Base-by-base conservation (phyloP, 1,140 invertebrate genomes). In the Drosophila biarmipes region DNA sequence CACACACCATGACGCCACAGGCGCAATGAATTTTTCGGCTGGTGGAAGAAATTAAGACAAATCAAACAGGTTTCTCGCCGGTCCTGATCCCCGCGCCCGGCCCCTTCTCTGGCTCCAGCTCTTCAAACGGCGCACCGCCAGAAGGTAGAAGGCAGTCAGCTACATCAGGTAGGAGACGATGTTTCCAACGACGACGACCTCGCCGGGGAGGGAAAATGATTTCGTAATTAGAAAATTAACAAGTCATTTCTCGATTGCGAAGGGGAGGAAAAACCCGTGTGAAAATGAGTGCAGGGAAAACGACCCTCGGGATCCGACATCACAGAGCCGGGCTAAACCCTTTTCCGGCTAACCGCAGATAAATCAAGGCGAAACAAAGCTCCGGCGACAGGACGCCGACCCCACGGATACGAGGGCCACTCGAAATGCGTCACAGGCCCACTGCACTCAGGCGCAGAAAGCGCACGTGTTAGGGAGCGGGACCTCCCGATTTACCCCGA, bases 11-110 rank as follows among this genome's bases (percentile, higher is more conserved):
- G 21, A 46, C 66, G 66, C 49, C 66, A 69, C 24, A 40, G 63
- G 63, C 58, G 37, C 58, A 64, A 19, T 21, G 53, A 42, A 48
- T 43, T 64, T 79, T 75, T 75, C 48, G 57, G 62, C 69, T 79
- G 69, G 80, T 82, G 80, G 55, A 75, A 76, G 80, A 84, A 84
- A 84, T 85, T 85, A 85, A 84, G 80, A 85, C 80, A 85, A 84
- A 73, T 79, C 80, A 85, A 84, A 84, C 80, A 85, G 80, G 80
- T 84, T 84, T 84, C 56, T 55, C 27, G 38, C 38, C 42, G 62
- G 37, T 67, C 63, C 63, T 67, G 58, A 11, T 17, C 29, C 8
- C 29, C 35, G 31, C 12, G 31, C 5, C 49, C 56, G 29, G 4
- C 35, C 57, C 48, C 19, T 31, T 45, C 42, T 56, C 42, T n/a